phyloP scores from a whole-genome alignment of 2,113 vertebrate genomes.

The Bubo bubo region DNA sequence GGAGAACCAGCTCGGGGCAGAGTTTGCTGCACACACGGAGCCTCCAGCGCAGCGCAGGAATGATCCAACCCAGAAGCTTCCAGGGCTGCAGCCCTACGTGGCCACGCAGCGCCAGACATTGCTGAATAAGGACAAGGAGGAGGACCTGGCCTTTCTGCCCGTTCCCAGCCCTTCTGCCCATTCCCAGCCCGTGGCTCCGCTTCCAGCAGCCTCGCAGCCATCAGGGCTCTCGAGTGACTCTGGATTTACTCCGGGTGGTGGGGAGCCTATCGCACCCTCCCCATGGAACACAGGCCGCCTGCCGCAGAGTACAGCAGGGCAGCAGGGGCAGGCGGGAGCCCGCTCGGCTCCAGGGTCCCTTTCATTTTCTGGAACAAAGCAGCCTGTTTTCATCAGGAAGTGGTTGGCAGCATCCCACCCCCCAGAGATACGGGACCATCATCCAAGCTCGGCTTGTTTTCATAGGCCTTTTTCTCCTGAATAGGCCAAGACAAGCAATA shows the following conservation, averaged over 20 bases:
- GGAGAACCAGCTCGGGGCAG: background rate
- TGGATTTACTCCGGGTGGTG: background rate
- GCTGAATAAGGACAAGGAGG: conserved; percentile 14
- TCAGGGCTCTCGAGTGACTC: background rate
- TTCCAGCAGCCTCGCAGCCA: background rate
- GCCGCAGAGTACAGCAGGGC: background rate
- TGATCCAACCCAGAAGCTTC: background rate
- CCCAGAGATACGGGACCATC: conserved; percentile 10
- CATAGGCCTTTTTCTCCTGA: conserved; percentile 35
- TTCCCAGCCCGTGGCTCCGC: background rate
- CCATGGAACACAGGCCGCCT: background rate
- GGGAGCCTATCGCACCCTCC: background rate
- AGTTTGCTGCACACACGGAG: background rate
- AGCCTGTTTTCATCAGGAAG: conserved; percentile 33
- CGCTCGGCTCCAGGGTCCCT: background rate
- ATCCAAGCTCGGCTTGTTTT: conserved; percentile 20
- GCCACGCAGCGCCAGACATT: fast-evolving
- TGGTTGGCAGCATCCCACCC: background rate
- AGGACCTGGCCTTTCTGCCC: fast-evolving
- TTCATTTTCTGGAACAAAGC: conserved; percentile 40
- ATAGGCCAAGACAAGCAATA: conserved; percentile 15
- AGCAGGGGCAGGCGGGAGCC: background rate
- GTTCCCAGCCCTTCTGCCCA: fast-evolving
- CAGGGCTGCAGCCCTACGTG: background rate
- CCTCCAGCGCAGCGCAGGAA: fast-evolving